Percentiles rank a stretch among this genome's conserved stretches.
Evolutionary conservation across 2,113 vertebrate species (phyloP).

Genomic region (Meles meles): DNA sequence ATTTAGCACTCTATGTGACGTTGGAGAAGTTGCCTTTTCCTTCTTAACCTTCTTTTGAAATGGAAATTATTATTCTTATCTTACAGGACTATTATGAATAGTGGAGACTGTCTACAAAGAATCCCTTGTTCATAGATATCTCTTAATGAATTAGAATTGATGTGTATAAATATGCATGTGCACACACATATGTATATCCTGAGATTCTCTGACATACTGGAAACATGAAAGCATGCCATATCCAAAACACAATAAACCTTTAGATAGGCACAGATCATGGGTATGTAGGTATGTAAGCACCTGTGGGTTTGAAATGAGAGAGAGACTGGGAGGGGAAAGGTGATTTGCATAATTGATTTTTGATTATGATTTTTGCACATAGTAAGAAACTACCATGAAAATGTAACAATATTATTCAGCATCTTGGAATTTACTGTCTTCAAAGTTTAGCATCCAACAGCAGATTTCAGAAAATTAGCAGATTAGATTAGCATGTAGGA

Average conservation of each 20-base stretch:
- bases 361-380: too few species aligned
- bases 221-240: neutral
- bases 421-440: neutral
- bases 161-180: neutral
- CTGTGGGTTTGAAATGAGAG: neutral
- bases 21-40: neutral
- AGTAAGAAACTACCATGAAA: neutral
- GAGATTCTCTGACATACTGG: neutral
- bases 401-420: neutral
- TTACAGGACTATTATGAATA: neutral
- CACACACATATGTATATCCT: neutral
- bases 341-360: too few species aligned
- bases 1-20: neutral
- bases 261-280: neutral
- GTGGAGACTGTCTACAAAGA: neutral
- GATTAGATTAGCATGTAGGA: neutral
- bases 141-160: neutral
- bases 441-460: neutral
- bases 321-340: neutral
- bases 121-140: neutral
- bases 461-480: neutral
- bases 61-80: neutral
- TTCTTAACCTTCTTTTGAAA: neutral
- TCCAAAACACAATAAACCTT: neutral
- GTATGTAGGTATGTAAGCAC: neutral